These are phyloP conservation scores for Pogonomyrmex barbatus DNA, from an alignment of 1,140 invertebrate genomes.

Conservation along the genomic window DNA sequence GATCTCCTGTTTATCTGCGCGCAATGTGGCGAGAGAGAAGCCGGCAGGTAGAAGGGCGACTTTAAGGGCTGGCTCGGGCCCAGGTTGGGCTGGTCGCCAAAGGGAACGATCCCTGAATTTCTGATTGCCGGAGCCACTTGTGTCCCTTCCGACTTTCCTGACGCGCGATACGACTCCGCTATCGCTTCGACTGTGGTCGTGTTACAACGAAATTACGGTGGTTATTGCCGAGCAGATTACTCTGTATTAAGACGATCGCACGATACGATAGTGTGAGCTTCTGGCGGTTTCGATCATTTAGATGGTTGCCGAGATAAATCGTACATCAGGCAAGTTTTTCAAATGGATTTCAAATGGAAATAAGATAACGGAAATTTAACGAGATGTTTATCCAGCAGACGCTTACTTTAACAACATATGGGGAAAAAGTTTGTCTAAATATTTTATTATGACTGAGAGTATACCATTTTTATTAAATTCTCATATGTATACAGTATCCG, in stretches of 20 bases:
- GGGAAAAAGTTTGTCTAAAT: neutral
- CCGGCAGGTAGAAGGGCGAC: neutral
- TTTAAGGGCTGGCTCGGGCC: slow-evolving; percentile 27
- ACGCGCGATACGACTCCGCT: slow-evolving; percentile 45
- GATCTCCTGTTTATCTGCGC: slow-evolving; percentile 72
- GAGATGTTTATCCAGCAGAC: neutral
- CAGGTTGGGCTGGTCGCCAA: slow-evolving; percentile 39
- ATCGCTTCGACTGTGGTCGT: slow-evolving; percentile 14
- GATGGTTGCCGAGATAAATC: slow-evolving; percentile 7
- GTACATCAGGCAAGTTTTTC: neutral
- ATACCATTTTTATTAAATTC: neutral
- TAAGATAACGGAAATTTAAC: neutral
- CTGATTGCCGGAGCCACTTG: slow-evolving; percentile 63
- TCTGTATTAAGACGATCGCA: slow-evolving; percentile 4
- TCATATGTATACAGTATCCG: neutral
- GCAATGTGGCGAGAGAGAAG: slow-evolving; percentile 54
- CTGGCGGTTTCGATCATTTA: slow-evolving; percentile 11
- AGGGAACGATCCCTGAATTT: slow-evolving; percentile 68
- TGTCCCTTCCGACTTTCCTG: slow-evolving; percentile 66
- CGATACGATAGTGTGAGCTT: neutral
- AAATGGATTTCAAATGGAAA: neutral
- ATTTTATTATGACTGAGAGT: neutral
- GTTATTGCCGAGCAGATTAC: slow-evolving; percentile 40
- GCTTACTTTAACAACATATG: neutral
- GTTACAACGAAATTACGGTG: neutral